Evolutionary conservation across 2,797 vertebrate species (phyloP).

Genomic region (Gymnoscopelus braueri): DNA sequence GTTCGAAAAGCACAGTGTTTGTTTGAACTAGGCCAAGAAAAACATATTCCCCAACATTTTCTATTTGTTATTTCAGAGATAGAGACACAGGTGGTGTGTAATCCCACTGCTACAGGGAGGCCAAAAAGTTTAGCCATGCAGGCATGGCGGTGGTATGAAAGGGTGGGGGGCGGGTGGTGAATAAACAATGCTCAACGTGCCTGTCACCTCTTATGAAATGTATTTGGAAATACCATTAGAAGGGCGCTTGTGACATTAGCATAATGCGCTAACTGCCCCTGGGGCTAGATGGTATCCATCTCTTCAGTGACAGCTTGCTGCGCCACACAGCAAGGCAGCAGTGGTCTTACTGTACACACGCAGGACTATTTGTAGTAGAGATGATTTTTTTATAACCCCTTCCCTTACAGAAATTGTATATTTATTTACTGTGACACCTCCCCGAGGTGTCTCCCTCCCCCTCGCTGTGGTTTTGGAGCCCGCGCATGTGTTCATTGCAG

Average conservation of each 20-base stretch:
- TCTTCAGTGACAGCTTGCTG: background rate
- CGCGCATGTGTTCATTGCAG: conserved; percentile 74
- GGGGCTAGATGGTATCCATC: conserved; percentile 3
- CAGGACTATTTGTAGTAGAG: conserved; percentile 19
- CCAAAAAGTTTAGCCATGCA: conserved; percentile 11
- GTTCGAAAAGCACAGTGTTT: conserved; percentile 20
- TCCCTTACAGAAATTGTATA: conserved; percentile 32
- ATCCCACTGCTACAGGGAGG: background rate
- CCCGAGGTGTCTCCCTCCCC: conserved; percentile 24
- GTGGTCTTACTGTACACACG: background rate
- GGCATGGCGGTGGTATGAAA: background rate
- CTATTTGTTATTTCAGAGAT: conserved; percentile 20
- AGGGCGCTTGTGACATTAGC: conserved; percentile 20
- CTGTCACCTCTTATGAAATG: conserved; percentile 15
- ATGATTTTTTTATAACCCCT: conserved; percentile 27
- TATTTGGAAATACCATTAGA: conserved; percentile 33
- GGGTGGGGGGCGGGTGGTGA: background rate
- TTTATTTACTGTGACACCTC: conserved; percentile 47
- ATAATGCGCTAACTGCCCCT: conserved; percentile 8
- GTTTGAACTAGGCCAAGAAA: conserved; percentile 30
- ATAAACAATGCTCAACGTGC: conserved; percentile 2
- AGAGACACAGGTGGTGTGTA: background rate
- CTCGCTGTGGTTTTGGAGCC: conserved; percentile 9
- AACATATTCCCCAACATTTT: conserved; percentile 4
- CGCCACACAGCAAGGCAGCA: background rate